These are phyloP conservation scores for Sebastes variabilis DNA, from an alignment of 2,797 vertebrate genomes.

Conservation along the genomic window DNA sequence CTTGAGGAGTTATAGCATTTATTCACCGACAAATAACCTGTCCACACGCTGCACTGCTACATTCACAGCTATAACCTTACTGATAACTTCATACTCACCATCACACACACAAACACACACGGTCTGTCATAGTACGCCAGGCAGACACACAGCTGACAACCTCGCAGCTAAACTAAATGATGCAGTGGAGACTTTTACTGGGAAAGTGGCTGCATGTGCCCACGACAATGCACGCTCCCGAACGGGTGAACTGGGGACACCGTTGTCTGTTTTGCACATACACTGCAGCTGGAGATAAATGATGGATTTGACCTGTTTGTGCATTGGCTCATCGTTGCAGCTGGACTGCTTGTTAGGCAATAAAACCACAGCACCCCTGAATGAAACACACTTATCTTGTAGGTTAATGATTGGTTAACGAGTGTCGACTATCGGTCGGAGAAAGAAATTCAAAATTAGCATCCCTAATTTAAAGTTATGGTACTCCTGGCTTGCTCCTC, in stretches of 20 bases:
- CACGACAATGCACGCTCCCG: background rate
- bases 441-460: background rate
- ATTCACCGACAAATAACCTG: no score
- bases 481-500: slow-evolving; percentile 8
- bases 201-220: background rate
- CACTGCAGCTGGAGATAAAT: background rate
- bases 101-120: background rate
- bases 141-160: background rate
- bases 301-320: background rate
- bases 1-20: no score
- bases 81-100: no score
- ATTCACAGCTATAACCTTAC: no score
- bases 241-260: background rate
- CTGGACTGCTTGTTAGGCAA: background rate
- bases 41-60: no score
- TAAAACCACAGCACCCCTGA: background rate
- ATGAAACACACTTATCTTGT: background rate
- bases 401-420: no score
- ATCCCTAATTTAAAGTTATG: slow-evolving; percentile 52
- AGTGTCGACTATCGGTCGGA: background rate
- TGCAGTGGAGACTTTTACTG: background rate
- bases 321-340: background rate
- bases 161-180: background rate
- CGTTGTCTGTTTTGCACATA: background rate
- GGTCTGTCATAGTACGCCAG: background rate